Evolutionary conservation across 1,140 invertebrate species (phyloP).

Genomic region (Psix sp.): DNA sequence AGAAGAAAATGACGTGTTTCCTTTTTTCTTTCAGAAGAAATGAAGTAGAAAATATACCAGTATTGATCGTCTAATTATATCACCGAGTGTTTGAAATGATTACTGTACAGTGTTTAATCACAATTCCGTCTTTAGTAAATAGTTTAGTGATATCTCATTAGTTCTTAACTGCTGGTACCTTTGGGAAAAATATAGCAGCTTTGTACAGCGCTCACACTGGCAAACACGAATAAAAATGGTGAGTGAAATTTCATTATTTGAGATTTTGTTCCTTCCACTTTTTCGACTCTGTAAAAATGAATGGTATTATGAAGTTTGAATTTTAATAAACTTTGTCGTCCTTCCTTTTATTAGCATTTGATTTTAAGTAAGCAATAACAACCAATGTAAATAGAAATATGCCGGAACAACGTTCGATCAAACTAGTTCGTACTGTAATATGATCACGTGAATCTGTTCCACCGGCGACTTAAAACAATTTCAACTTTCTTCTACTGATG

Average conservation of each 20-base stretch:
- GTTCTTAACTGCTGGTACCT: constrained; percentile 64
- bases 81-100: too few species aligned
- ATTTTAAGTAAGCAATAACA: background rate
- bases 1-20: too few species aligned
- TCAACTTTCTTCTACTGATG: too few species aligned
- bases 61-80: too few species aligned
- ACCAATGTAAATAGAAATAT: background rate
- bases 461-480: too few species aligned
- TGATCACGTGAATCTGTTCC: too few species aligned
- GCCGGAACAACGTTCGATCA: too few species aligned
- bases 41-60: too few species aligned
- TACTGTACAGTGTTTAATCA: too few species aligned
- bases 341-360: background rate
- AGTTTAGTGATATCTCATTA: constrained; percentile 7
- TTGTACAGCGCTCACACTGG: constrained; percentile 47
- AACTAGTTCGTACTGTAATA: too few species aligned
- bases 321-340: constrained; percentile 7
- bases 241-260: constrained; percentile 60
- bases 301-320: constrained; percentile 13
- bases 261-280: constrained; percentile 24
- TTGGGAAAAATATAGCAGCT: constrained; percentile 74
- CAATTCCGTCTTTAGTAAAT: background rate
- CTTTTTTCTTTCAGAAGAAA: too few species aligned
- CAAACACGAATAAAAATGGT: constrained; percentile 51
- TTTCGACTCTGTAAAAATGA: constrained; percentile 42